A percentile compares a stretch with the other conserved stretches of the same genome.
Conservation (phyloP, 2,797 vertebrate genomes). For the Prionace glauca region DNA sequence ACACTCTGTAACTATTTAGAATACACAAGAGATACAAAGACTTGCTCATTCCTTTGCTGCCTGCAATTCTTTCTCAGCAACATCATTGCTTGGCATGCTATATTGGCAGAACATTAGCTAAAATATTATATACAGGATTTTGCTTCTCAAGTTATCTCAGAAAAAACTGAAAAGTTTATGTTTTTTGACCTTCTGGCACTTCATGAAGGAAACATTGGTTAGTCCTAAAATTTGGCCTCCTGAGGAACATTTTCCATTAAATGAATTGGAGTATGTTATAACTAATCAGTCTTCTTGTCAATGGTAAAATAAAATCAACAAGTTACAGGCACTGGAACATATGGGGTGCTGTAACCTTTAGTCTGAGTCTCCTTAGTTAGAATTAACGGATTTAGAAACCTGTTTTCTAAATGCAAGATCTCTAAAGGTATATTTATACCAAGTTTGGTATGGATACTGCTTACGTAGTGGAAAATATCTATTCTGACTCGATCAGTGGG, state of each 20-base stretch:
- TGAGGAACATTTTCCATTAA: not conserved
- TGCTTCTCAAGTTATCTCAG: not conserved
- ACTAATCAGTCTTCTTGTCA: not conserved
- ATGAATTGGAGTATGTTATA: not conserved
- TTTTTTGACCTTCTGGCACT: not conserved
- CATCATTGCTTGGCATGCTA: not conserved
- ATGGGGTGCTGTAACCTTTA: not conserved
- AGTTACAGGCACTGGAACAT: not conserved
- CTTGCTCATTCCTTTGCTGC: not conserved
- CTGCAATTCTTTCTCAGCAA: not conserved
- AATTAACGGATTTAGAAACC: not conserved
- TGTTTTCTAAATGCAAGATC: not conserved
- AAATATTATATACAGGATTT: not conserved
- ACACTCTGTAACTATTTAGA: not conserved
- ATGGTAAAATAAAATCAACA: not conserved
- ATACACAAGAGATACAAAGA: not conserved
- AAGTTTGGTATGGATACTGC: not conserved
- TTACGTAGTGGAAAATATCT: not conserved
- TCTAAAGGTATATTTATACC: not conserved
- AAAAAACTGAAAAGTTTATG: not conserved
- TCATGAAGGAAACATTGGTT: not conserved
- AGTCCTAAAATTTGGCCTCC: not conserved
- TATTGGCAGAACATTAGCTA: not conserved
- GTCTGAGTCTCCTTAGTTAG: not conserved
- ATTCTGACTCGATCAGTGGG: not conserved